Conservation (phyloP, 2,888 invertebrate species). For the Lamproptera curius region DNA sequence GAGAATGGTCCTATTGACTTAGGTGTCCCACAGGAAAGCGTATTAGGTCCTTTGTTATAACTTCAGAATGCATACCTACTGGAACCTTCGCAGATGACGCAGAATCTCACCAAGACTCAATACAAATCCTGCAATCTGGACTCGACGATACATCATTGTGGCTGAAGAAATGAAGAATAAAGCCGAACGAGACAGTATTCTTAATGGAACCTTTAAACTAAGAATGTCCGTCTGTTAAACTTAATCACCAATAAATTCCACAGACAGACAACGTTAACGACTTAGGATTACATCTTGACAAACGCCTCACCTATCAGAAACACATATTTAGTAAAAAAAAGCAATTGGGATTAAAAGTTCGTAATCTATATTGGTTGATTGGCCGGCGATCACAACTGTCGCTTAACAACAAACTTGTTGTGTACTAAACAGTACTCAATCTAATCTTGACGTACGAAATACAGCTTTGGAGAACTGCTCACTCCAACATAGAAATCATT, state of each 20-base stretch:
- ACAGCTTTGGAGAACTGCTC: no score
- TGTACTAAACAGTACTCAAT: no score
- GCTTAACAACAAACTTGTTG: no score
- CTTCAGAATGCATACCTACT: not conserved
- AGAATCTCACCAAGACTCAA: not conserved
- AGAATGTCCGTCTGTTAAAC: slow-evolving; percentile 25
- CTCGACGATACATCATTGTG: slow-evolving; percentile 7
- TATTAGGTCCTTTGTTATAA: slow-evolving; percentile 21
- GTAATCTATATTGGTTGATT: no score
- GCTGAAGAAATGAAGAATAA: slow-evolving; percentile 5
- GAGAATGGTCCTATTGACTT: not conserved
- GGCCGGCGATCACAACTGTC: no score
- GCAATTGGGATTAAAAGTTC: no score
- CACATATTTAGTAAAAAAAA: slow-evolving; percentile 25
- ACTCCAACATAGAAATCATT: no score
- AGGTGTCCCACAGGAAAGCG: slow-evolving; percentile 16
- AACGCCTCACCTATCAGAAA: slow-evolving; percentile 25
- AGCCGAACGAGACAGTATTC: slow-evolving; percentile 1
- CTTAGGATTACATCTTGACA: slow-evolving; percentile 25
- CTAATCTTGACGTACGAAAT: no score
- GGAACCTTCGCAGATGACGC: no score
- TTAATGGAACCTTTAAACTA: slow-evolving; percentile 7
- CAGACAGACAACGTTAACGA: slow-evolving; percentile 25
- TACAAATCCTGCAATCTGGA: no score
- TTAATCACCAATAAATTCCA: slow-evolving; percentile 16